phyloP scores from a whole-genome alignment of 2,888 invertebrate genomes.

The Psococerastis gibbosa region DNA sequence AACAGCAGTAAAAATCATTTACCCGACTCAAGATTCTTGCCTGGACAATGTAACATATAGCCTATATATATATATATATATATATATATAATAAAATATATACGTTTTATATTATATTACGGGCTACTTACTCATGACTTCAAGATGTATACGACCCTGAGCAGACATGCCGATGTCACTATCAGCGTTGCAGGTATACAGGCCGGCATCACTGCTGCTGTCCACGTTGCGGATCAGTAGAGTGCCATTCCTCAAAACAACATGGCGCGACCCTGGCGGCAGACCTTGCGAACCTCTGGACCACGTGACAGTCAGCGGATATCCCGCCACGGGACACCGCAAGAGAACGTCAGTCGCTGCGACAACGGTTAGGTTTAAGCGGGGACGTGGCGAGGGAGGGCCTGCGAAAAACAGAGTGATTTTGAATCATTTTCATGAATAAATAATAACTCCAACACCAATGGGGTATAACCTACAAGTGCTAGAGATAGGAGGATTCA shows the following conservation, averaged over 20 bases:
- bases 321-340: slow-evolving; percentile 32
- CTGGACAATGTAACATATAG: too few species aligned
- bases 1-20: too few species aligned
- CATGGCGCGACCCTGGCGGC: slow-evolving; percentile 26
- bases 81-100: too few species aligned
- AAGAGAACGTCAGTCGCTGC: slow-evolving; percentile 27
- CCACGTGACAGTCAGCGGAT: slow-evolving; percentile 32
- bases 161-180: slow-evolving; percentile 27
- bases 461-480: too few species aligned
- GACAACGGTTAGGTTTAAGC: slow-evolving; percentile 30
- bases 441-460: too few species aligned
- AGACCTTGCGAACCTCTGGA: slow-evolving; percentile 26
- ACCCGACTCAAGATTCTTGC: too few species aligned
- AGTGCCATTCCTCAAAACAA: slow-evolving; percentile 26
- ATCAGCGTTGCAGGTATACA: slow-evolving; percentile 28
- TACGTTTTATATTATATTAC: too few species aligned
- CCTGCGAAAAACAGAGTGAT: slow-evolving; percentile 25
- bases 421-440: too few species aligned
- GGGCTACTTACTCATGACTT: slow-evolving; percentile 28
- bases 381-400: slow-evolving; percentile 28
- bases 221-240: slow-evolving; percentile 28
- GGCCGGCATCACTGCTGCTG: slow-evolving; percentile 27
- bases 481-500: too few species aligned
- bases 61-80: too few species aligned
- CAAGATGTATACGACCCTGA: slow-evolving; percentile 25